A percentile compares a stretch with the other conserved stretches of the same genome.
These are phyloP conservation scores for Mystacides longicornis DNA, from an alignment of 2,888 invertebrate species.

Conservation along the genomic window DNA sequence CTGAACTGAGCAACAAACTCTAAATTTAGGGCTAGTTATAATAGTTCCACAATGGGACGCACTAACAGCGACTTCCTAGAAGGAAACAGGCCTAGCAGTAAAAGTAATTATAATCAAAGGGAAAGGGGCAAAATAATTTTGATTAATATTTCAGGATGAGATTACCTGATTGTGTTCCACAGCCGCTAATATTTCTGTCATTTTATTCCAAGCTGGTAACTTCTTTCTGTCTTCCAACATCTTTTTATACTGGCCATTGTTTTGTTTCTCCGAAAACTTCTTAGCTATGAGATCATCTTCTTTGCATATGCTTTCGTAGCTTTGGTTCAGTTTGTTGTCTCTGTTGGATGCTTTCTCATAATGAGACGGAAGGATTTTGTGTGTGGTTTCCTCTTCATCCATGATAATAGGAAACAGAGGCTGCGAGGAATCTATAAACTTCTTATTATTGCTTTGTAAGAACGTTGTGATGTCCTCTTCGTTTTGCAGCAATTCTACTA, in stretches of 20 bases:
- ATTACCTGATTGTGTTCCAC: constrained; percentile 55
- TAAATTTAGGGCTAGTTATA: no score
- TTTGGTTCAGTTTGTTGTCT: constrained; percentile 44
- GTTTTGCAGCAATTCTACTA: constrained; percentile 63
- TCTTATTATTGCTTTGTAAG: constrained; percentile 48
- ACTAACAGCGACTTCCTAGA: no score
- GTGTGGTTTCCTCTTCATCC: constrained; percentile 33
- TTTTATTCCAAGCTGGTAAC: constrained; percentile 67
- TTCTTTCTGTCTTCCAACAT: constrained; percentile 57
- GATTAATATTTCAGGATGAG: no score
- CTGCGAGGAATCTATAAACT: constrained; percentile 48
- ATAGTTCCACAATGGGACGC: no score
- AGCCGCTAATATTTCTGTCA: constrained; percentile 58
- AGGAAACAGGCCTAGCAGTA: no score
- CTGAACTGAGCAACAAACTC: no score
- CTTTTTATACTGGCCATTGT: constrained; percentile 55
- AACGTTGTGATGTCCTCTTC: constrained; percentile 57
- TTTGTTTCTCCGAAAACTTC: constrained; percentile 53
- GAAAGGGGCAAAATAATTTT: no score
- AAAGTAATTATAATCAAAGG: no score
- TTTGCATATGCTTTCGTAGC: constrained; percentile 46
- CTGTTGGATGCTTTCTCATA: constrained; percentile 56
- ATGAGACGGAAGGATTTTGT: constrained; percentile 48
- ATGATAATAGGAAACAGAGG: constrained; percentile 54
- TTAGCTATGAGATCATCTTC: constrained; percentile 58